Base-by-base conservation (phyloP, 2,797 vertebrate species). In the Alosa sapidissima region DNA sequence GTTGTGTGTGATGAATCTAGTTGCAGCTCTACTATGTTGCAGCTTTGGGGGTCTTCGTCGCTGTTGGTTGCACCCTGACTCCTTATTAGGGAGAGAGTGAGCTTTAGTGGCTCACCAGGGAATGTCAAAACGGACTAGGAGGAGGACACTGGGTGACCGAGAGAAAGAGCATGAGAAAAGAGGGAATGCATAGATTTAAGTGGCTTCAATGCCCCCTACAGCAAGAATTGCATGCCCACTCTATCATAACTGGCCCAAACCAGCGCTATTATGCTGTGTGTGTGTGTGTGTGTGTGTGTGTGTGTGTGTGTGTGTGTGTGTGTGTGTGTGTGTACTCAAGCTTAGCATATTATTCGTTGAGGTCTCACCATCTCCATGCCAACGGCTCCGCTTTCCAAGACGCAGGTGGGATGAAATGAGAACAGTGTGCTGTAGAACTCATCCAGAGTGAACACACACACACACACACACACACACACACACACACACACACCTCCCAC, bases 361-460 rank as follows among this genome's bases (percentile, higher is more conserved):
- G 72, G 72, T 78, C 36, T 78, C 36, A 47, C 72, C 72, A 78
- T 78, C 72, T 45, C 72, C 72, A 78, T 78, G 72, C 72, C 72
- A 78, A 78, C 72, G 36, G 72, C 72, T 78, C 72, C 14, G 14
- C 41, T 47, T 78, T 78, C 72, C 72, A 78, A 78, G 36, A 78
- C 47, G 72, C 41, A 78, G 72, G 72, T 78, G 65, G 65, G 65
- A 72, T 72, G 62, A 36, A 10, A 68, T 33, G 65, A 72, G 11
- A 72, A 72, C 65, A 72, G 28, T 10, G 11, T 24, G 7, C 28
- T 14, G 11, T 68, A 68, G 62, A 68, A 68, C 62, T 24, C 24
- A 13, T 14, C 62, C 62, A 24, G 33, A 33, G 11, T 3, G 28
- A 33, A 8, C 62, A 4, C 62, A 33, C 19, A 36, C 65, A 72